These are phyloP conservation scores for Piscicola geometra DNA, from an alignment of 2,888 invertebrate species.

Conservation along the genomic window DNA sequence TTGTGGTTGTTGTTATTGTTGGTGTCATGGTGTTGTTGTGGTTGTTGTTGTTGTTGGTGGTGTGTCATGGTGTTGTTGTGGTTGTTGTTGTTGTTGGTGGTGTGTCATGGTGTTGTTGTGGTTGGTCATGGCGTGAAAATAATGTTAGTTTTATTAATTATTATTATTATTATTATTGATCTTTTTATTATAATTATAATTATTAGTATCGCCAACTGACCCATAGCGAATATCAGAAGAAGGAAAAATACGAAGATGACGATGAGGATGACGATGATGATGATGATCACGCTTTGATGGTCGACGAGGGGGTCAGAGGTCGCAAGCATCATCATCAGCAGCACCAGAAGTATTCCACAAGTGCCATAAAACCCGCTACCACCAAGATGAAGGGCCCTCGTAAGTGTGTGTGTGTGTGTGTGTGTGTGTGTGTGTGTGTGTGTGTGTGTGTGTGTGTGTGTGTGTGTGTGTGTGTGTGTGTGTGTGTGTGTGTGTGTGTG, in stretches of 20 bases:
- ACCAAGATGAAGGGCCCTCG: neutral
- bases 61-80: no score
- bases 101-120: no score
- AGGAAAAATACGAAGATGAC: neutral
- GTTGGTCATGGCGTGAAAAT: no score
- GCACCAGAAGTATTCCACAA: neutral
- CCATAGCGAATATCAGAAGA: neutral
- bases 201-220: no score
- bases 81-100: no score
- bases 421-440: neutral
- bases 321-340: conserved; percentile 32
- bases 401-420: neutral
- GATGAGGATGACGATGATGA: conserved; percentile 55
- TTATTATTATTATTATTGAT: no score
- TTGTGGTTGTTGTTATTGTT: no score
- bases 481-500: conserved; percentile 4
- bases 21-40: no score
- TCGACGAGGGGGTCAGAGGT: conserved; percentile 55
- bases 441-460: neutral
- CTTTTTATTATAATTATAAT: no score
- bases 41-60: no score
- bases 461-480: conserved; percentile 4
- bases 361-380: conserved; percentile 46
- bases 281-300: conserved; percentile 58
- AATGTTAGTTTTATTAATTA: no score